phyloP scores from a whole-genome alignment of 2,797 vertebrate species.

The Poeciliopsis presidionis region DNA sequence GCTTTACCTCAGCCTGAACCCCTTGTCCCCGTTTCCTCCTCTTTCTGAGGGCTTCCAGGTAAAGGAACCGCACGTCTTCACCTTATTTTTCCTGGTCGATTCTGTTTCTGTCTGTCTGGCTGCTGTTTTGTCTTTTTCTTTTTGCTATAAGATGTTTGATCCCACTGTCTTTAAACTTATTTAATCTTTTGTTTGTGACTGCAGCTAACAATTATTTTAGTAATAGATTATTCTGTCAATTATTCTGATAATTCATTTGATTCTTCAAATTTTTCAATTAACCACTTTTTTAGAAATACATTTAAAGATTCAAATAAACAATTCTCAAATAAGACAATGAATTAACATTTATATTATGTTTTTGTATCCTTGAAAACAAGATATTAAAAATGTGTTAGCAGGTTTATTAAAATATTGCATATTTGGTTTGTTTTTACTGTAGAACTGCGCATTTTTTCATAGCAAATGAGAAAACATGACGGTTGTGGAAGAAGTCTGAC shows the following conservation, averaged over 20 bases:
- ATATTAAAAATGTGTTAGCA: neutral
- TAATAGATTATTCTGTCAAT: too few species aligned
- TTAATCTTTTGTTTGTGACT: neutral
- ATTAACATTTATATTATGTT: neutral
- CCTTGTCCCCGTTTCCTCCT: conserved; percentile 79
- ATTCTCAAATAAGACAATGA: too few species aligned
- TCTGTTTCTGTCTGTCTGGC: neutral
- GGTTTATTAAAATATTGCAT: neutral
- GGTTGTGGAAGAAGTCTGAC: neutral
- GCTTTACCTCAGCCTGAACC: conserved; percentile 85
- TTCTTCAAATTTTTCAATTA: too few species aligned
- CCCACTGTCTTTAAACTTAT: neutral
- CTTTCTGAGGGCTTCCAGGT: conserved; percentile 92
- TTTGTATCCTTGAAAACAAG: neutral
- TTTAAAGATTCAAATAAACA: too few species aligned
- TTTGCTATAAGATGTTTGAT: neutral
- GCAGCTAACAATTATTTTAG: too few species aligned
- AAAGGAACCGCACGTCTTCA: conserved; percentile 69
- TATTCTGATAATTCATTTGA: too few species aligned
- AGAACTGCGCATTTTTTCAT: neutral
- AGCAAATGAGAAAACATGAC: neutral
- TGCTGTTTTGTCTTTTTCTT: neutral
- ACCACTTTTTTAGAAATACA: too few species aligned
- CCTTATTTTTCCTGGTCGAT: conserved; percentile 15
- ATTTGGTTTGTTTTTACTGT: neutral